phyloP scores from a whole-genome alignment of 2,888 invertebrate genomes.

The Mantis religiosa region DNA sequence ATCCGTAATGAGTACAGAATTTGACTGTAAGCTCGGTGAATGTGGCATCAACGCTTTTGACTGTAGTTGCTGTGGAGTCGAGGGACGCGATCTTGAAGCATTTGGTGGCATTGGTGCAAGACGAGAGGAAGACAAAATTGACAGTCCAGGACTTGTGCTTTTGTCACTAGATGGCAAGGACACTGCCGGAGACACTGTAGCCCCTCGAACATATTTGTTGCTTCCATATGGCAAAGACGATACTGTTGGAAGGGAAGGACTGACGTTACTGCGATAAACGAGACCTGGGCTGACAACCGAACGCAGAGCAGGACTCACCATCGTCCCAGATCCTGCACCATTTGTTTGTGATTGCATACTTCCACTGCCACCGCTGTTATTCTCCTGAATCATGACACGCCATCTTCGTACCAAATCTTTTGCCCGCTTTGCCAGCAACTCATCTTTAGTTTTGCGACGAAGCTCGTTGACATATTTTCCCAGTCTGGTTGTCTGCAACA shows the following conservation, averaged over 20 bases:
- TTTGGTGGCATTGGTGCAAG: not conserved
- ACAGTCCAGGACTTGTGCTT: conserved; percentile 28
- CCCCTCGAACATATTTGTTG: not conserved
- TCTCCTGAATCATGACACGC: conserved; percentile 74
- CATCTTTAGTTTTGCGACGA: conserved; percentile 78
- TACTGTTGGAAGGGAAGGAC: conserved; percentile 2
- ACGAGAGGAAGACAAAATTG: not conserved
- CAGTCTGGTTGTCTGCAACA: conserved; percentile 79
- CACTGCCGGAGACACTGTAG: conserved; percentile 17
- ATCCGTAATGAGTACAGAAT: conserved; percentile 34
- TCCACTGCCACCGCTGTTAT: conserved; percentile 26
- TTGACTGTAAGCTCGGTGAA: not conserved
- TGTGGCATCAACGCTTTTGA: not conserved
- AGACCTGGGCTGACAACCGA: conserved; percentile 9
- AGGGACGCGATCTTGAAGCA: not conserved
- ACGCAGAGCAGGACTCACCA: not conserved
- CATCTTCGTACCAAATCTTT: conserved; percentile 89
- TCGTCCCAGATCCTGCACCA: conserved; percentile 32
- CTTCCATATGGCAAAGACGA: not conserved
- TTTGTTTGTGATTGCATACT: conserved; percentile 34
- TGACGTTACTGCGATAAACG: not conserved
- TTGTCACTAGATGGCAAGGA: conserved; percentile 20
- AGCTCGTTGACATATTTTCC: conserved; percentile 91
- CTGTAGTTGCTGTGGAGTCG: not conserved
- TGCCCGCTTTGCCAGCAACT: conserved; percentile 79